These are phyloP conservation scores for Itoplectis maculator DNA, from an alignment of 2,888 invertebrate species.

Conservation along the genomic window DNA sequence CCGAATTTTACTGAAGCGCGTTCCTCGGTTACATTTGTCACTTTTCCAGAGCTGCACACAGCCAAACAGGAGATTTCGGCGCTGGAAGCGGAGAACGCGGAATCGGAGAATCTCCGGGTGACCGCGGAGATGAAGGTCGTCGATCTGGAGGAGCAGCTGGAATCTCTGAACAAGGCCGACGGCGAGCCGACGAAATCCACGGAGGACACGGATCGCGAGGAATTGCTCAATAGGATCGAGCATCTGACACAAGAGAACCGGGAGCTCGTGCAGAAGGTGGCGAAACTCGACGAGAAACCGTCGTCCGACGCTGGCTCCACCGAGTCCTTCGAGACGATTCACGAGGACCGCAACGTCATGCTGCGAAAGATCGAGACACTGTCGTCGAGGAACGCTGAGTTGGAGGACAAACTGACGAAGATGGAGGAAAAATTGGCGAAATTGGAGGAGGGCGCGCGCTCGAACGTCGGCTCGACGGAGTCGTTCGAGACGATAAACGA, in stretches of 20 bases:
- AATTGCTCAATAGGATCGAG: conserved; percentile 86
- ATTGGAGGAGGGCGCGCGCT: conserved; percentile 77
- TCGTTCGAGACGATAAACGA: conserved; percentile 82
- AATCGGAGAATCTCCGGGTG: conserved; percentile 89
- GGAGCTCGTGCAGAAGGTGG: conserved; percentile 85
- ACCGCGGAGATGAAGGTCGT: conserved; percentile 92
- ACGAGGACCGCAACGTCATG: conserved; percentile 74
- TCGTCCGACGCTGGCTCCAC: conserved; percentile 82
- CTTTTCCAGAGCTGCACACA: conserved; percentile 81
- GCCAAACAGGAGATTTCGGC: conserved; percentile 88
- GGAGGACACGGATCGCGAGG: conserved; percentile 85
- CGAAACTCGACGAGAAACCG: conserved; percentile 80
- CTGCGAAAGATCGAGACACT: conserved; percentile 77
- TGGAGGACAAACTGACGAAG: conserved; percentile 76
- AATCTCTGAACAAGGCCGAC: conserved; percentile 84
- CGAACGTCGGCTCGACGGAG: conserved; percentile 82
- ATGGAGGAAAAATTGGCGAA: conserved; percentile 75
- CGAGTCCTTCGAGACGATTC: conserved; percentile 80
- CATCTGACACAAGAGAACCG: conserved; percentile 89
- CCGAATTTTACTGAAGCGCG: background rate
- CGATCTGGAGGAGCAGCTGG: conserved; percentile 92
- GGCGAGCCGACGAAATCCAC: conserved; percentile 85
- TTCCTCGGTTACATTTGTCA: background rate
- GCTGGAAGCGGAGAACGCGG: conserved; percentile 88
- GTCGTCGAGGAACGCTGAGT: conserved; percentile 77